These are phyloP conservation scores for Anser cygnoides DNA, from an alignment of 2,113 vertebrate genomes.

Conservation along the genomic window DNA sequence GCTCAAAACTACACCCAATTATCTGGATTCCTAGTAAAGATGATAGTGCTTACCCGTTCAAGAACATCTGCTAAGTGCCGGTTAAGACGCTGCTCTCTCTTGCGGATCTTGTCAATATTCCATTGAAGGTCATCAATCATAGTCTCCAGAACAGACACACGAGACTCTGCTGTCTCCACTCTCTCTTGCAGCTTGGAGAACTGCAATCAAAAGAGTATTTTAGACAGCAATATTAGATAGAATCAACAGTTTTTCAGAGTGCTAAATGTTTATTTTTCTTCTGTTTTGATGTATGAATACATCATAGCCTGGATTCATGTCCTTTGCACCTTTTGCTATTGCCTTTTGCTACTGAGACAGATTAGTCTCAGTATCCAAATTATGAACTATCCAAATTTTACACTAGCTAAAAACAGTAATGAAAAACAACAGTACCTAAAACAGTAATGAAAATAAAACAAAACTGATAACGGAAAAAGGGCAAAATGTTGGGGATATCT, in stretches of 20 bases:
- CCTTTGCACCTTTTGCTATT: not conserved
- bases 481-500: not conserved
- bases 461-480: not conserved
- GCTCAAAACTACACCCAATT: not conserved
- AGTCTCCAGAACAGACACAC: conserved; percentile 89
- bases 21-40: not conserved
- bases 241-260: not conserved
- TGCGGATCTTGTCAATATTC: conserved; percentile 97
- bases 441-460: not conserved
- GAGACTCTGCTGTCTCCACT: conserved; percentile 89
- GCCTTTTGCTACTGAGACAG: not conserved
- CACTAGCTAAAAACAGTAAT: not conserved
- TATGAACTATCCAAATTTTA: not conserved
- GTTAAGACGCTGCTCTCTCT: conserved; percentile 92
- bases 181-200: conserved; percentile 86
- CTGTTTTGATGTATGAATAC: not conserved
- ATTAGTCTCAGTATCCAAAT: not conserved
- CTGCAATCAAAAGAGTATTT: conserved; percentile 46
- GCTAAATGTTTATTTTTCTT: not conserved
- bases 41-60: conserved; percentile 82
- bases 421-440: not conserved
- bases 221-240: not conserved
- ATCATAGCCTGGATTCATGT: not conserved
- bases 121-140: conserved; percentile 95
- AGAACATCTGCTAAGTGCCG: conserved; percentile 91